Percentiles rank a stretch among this genome's conserved stretches.
Conservation (phyloP, 2,113 vertebrate genomes). For the Apodemus sylvaticus region DNA sequence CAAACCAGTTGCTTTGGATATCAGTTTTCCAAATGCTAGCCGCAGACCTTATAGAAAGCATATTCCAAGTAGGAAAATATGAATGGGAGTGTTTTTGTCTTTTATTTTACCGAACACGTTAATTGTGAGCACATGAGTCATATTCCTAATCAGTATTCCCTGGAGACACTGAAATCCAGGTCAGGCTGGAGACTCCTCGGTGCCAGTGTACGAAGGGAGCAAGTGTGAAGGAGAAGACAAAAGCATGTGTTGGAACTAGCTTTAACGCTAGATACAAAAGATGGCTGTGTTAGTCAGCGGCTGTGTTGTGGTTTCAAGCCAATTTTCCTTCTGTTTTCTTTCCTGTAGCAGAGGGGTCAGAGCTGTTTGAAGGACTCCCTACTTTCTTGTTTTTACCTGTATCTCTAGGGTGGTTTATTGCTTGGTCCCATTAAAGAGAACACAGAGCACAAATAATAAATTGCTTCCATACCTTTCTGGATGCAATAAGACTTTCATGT, state of each 20-base stretch:
- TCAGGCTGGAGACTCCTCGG: not conserved
- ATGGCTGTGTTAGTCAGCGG: not conserved
- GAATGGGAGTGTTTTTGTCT: not conserved
- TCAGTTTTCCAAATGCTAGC: conserved; percentile 35
- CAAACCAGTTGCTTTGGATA: conserved; percentile 35
- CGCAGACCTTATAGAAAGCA: not conserved
- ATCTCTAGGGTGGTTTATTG: not conserved
- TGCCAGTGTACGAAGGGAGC: not conserved
- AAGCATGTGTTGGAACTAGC: not conserved
- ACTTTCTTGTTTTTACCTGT: not conserved
- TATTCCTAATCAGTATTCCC: not conserved
- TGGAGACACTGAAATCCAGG: not conserved
- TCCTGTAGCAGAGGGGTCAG: not conserved
- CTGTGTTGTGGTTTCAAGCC: conserved; percentile 32
- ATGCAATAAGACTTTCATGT: conserved; percentile 24
- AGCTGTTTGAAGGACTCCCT: not conserved
- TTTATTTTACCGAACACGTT: not conserved
- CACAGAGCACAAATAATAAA: conserved; percentile 18
- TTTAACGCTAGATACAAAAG: not conserved
- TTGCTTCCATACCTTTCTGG: conserved; percentile 39
- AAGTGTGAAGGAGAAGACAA: not conserved
- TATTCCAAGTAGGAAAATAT: not conserved
- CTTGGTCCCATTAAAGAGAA: not conserved
- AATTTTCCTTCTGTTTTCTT: not conserved
- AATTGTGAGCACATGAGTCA: not conserved